Evolutionary conservation across 2,797 vertebrate species (phyloP), one percentile per base, ranked within the genome.

Genomic region (Propithecus deckenii): DNA sequence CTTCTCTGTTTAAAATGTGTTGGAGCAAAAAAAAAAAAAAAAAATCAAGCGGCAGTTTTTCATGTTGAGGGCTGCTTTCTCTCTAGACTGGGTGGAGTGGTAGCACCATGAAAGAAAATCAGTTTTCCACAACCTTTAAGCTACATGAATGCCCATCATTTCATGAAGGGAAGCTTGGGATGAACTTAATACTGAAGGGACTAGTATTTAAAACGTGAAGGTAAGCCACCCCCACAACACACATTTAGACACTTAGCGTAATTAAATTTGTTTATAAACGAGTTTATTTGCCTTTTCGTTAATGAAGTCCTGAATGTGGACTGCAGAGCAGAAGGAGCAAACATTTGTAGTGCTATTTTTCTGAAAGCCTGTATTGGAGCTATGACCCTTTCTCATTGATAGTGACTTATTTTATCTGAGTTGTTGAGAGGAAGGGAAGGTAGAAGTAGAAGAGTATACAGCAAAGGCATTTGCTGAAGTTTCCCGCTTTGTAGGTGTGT

Each of bases 1-100:
- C 79, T 83, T 25, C 89, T 93, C 65, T 96, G 91, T 89, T 96
- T 97, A 96, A 97, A 94, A 95, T 28, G 38, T 79, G 55, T 75
- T 94, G 83, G 71, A 86, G 83, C 28, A 50, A 32, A 69, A 14
- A 23, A 8, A 63, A 18, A 83, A 52, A 81, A 75, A 57, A 57
- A 20, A 67, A 72, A 63, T 61, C 28, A 91, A 86, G 35, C 32
- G 52, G 46, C 84, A 83, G 20, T 79, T 97, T 96, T 94, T 93
- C 71, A 52, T 81, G 52, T 69, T 57, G 72, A 92, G 93, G 35
- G 57, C 83, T 93, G 65, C n/a, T 17, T 92, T 86, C 83, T 96
- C 55, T 87, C 50, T 72, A 94, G 76, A 69, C 17, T 72, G 43
- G 76, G 43, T 80, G 43, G 22, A 90, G n/a, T 63, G 25, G 61